Base-by-base conservation (phyloP, 2,113 vertebrate genomes). In the Percopsis transmontana region DNA sequence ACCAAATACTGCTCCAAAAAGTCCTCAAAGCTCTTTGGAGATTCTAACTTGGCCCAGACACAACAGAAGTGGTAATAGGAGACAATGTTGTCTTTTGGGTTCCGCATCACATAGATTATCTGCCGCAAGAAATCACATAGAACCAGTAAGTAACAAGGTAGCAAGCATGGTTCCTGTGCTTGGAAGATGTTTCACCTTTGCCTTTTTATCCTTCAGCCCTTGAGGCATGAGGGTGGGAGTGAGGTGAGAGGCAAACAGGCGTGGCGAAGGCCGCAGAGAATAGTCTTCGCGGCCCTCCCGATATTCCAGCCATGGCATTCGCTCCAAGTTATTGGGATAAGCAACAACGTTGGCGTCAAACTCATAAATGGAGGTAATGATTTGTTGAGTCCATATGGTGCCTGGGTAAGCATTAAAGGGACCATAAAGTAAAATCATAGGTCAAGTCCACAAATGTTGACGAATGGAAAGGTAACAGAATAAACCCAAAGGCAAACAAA, bases 61-160 rank as follows among this genome's bases (percentile, higher is more conserved):
- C 54, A 45, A 42, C 71, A 79, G 82, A 91, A 94, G 87, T 93
- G 84, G 44, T 83, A 93, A 59, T 78, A 90, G 1, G 92, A 94
- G 33, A 88, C 82, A 5, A 77, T 14, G 18, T 85, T 82, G 77
- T 94, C 92, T 70, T 94, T 94, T 58, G 90, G 92, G 67, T 94
- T 94, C 72, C 93, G 86, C 74, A 79, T 66, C 55, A 94, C 72
- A 57, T 93, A 92, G 45, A 94, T 84, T 5, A 92, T 12, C 91
- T 92, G 74, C 58, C 5, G 68, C 55, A 33, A 56, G 20, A n/a
- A 70, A 69, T n/a, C 41, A 8, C 18, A 14, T 3, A 18, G 19
- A 44, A 33, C 27, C 27, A 33, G 27, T 33, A 33, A 33, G 27
- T 6, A 47, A 15, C 6, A 18, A n/a, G 10, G 19, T 18, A 48